phyloP scores from a whole-genome alignment of 2,888 invertebrate genomes.

The Phyto melanocephala region DNA sequence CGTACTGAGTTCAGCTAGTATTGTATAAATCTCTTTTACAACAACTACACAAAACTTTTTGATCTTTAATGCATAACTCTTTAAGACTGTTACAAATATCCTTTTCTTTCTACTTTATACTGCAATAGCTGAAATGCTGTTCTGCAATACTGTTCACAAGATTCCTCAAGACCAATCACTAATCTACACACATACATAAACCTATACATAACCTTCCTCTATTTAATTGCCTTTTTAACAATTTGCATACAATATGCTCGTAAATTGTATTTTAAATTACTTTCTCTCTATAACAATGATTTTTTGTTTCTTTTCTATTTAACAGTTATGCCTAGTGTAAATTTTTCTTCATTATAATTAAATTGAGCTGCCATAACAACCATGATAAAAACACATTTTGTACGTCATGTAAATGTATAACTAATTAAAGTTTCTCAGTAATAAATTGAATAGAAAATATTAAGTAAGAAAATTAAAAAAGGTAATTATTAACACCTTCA shows the following conservation, averaged over 20 bases:
- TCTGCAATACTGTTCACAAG: too few species aligned
- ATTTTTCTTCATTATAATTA: conserved; percentile 21
- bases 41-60: too few species aligned
- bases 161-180: not conserved
- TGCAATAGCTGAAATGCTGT: too few species aligned
- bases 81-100: too few species aligned
- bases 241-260: not conserved
- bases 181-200: too few species aligned
- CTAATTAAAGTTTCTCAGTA: conserved; percentile 18
- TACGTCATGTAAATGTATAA: not conserved
- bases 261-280: not conserved
- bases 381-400: not conserved
- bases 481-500: not conserved
- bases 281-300: not conserved
- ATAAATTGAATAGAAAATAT: not conserved
- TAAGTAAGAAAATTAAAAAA: not conserved
- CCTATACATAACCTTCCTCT: not conserved
- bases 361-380: conserved; percentile 6
- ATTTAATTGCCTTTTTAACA: not conserved
- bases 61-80: too few species aligned
- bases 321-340: too few species aligned
- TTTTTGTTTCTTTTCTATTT: too few species aligned
- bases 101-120: too few species aligned
- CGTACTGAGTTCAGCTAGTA: too few species aligned
- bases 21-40: too few species aligned